Base-by-base conservation (phyloP, 2,888 invertebrate species). In the Ectemnius continuus region DNA sequence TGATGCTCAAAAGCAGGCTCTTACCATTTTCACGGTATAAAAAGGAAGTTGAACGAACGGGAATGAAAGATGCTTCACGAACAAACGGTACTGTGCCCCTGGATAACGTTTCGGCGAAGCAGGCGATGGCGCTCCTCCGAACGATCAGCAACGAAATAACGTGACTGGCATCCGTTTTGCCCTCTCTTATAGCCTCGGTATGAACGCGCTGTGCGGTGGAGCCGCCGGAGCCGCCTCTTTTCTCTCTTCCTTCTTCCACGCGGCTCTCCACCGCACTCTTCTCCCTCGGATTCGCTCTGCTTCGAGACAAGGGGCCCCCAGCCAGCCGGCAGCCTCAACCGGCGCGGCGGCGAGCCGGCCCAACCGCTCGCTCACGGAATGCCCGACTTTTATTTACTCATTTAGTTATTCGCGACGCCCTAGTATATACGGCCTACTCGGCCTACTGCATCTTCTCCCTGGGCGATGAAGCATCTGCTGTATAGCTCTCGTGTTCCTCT, bases 71-170 rank as follows among this genome's bases (percentile, higher is more conserved):
- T 20, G 20, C 11, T 58, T 20, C 20, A 18, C 6, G 58, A 18
- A 58, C 16, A 20, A 18, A 23, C 20, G n/a, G 13, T 20, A 26
- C 20, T 58, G n/a, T 18, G 58, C 36, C 11, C 36, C 52, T 52
- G 52, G 13, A 52, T 16, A 36, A 61, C 79, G 84, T 81, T 84
- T 70, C 70, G 77, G 70, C 67, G 84, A 85, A 86, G 85, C 84
- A 85, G 86, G 85, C 83, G 72, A 85, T 86, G 82, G 71, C 76
- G 83, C 86, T 85, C 79, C 83, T 80, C 80, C 78, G 81, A 87
- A 86, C 87, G 86, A 82, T 84, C 68, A 78, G 52, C 66, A 68
- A 76, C 80, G 80, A 62, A 84, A 74, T 87, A 80, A 80, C 70
- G 79, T 78, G 74, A 18, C 70, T 64, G 61, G 74, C 61, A 63